Evolutionary conservation across 1,140 invertebrate genomes (phyloP), one percentile per base, ranked within the genome.

Genomic region (Drosophila parvula): DNA sequence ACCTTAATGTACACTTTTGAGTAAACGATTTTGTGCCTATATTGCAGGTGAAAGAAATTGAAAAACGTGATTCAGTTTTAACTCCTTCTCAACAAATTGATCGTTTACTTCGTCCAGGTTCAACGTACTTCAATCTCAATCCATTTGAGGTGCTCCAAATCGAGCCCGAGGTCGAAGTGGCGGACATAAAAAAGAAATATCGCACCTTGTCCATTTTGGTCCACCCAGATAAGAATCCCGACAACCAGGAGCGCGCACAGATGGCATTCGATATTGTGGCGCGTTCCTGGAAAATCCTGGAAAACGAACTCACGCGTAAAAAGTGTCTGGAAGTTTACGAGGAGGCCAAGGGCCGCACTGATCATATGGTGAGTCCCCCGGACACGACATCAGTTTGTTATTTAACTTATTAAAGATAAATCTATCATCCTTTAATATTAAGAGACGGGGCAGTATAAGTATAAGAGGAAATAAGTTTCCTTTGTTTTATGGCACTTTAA

Each of bases 181-280:
- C 98, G 82, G 97, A 98, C 92, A 96, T 99, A 28, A 99, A 99
- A 92, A 99, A 98, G 91, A 98, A 98, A 93, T 99, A 99, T 92
- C 95, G 97, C 92, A 95, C 97, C 83, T 95, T 99, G 85, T 99
- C 98, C 14, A 98, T 99, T 92, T 94, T 99, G 74, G 98, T 99
- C 1, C 99, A 99, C 96, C 99, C 99, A 28, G 91, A 92, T 53
- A 92, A 92, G 53, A 92, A 92, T 50, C 96, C 96, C 93, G 97
- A 99, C 94, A 98, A 99, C 92, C 93, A 95, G 40, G 98, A 99
- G 55, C 94, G 98, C 93, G 98, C 99, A 11, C 97, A 99, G 92
- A 95, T 96, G 92, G 96, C 97, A 64, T 98, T 98, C 93, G 97
- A 98, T 93, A 97, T 98, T 92, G 95, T 99, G 40, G 99, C 98